A percentile compares a stretch with the other conserved stretches of the same genome.
phyloP scores from a whole-genome alignment of 2,888 invertebrate species.

The Cacoxenus indagator region DNA sequence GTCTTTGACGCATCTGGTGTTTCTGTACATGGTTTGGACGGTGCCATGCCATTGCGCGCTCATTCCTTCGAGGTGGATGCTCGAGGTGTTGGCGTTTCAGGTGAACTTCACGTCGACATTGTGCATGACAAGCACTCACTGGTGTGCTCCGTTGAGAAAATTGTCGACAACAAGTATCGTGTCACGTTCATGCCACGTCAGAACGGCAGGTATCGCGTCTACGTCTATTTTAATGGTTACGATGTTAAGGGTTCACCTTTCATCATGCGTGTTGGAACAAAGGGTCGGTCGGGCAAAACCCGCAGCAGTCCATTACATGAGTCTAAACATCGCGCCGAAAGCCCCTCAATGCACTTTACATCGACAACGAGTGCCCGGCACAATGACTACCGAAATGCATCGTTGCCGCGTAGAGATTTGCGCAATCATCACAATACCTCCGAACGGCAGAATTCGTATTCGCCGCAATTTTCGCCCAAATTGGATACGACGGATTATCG shows the following conservation, averaged over 20 bases:
- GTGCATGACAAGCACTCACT: slow-evolving; percentile 90
- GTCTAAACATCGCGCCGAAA: slow-evolving; percentile 71
- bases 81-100: slow-evolving; percentile 84
- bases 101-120: slow-evolving; percentile 90
- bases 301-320: slow-evolving; percentile 74
- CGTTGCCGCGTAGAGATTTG: slow-evolving; percentile 57
- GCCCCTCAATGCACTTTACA: slow-evolving; percentile 70
- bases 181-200: slow-evolving; percentile 86
- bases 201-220: slow-evolving; percentile 84
- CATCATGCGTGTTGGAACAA: slow-evolving; percentile 86
- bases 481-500: slow-evolving; percentile 66
- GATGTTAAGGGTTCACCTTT: slow-evolving; percentile 88
- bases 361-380: slow-evolving; percentile 65
- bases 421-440: slow-evolving; percentile 51
- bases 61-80: slow-evolving; percentile 88
- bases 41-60: slow-evolving; percentile 86
- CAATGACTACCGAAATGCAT: slow-evolving; percentile 67
- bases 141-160: slow-evolving; percentile 84
- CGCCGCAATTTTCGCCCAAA: slow-evolving; percentile 70
- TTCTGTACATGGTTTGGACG: slow-evolving; percentile 84
- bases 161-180: slow-evolving; percentile 82
- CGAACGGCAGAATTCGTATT: slow-evolving; percentile 67
- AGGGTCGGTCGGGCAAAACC: slow-evolving; percentile 74
- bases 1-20: slow-evolving; percentile 95
- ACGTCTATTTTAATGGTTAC: slow-evolving; percentile 94